Evolutionary conservation across 2,113 vertebrate genomes (phyloP), one percentile per base, ranked within the genome.

Genomic region (Gobiocypris rarus): DNA sequence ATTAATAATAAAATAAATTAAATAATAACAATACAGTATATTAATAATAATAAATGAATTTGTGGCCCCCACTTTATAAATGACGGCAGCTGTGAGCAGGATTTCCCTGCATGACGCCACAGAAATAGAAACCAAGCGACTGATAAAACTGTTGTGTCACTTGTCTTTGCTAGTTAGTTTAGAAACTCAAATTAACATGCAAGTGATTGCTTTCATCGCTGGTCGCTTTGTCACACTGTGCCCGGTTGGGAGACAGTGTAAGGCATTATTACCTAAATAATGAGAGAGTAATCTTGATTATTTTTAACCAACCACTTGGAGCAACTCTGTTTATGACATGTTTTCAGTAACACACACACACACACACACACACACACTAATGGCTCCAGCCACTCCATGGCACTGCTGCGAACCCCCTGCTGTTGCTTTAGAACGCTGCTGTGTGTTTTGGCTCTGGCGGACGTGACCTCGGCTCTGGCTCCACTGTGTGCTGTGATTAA

Each of bases 401-500:
- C 34, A n/a, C 50, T 56, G 77, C 75, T 70, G 76, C 9, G 58
- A 77, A 76, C 69, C 43, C 73, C 77, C 81, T 81, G 84, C 87
- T 83, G 76, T 52, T 63, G 76, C 81, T 85, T 81, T 74, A 79
- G 77, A 87, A 85, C 45, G 75, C 71, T 67, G 81, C 83, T 87
- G 81, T 87, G 81, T 85, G 75, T 81, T 87, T 85, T 84, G 84
- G 59, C 84, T 85, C 67, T 43, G 43, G 41, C 24, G 69, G 77
- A 84, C 61, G 78, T 82, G 84, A 88, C 71, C 87, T 88, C 50
- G 69, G 84, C 52, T 43, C 61, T 43, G 80, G 84, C 61, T 77
- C 82, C 78, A 22, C 69, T 85, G 75, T 77, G 82, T 69, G 65
- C 43, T 84, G 80, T 88, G 84, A 84, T 86, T 81, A 86, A 88